Evolutionary conservation across 1,140 invertebrate species (phyloP).

Genomic region (Temnothorax longispinosus): DNA sequence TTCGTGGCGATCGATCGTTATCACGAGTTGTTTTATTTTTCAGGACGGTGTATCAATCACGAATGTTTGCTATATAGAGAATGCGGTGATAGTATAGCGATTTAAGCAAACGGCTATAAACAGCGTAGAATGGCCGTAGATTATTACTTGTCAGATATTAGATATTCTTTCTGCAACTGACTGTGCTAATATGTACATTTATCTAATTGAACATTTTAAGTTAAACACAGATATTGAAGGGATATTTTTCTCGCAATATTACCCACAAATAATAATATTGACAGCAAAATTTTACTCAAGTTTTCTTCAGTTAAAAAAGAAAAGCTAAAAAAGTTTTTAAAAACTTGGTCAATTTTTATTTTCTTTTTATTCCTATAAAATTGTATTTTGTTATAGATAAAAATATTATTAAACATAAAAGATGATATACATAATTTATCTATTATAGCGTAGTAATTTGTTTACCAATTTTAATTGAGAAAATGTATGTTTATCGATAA

Average conservation of each 20-base stretch:
- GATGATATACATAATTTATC: background rate
- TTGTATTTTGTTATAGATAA: background rate
- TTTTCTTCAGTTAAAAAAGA: background rate
- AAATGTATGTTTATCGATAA: background rate
- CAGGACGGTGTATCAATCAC: background rate
- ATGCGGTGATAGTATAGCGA: background rate
- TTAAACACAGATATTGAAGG: background rate
- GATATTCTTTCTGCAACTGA: background rate
- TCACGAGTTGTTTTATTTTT: constrained; percentile 25
- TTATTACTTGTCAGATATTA: background rate
- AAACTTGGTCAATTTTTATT: background rate
- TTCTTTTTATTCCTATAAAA: background rate
- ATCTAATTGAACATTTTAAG: too few species aligned
- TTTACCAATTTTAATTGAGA: background rate
- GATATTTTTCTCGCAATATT: background rate
- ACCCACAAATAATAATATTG: background rate
- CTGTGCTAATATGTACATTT: background rate
- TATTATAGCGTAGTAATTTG: background rate
- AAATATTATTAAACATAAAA: background rate
- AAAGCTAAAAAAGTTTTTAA: background rate
- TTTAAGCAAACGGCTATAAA: background rate
- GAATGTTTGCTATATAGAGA: background rate
- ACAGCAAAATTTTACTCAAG: background rate
- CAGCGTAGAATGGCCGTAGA: background rate
- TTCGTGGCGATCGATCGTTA: constrained; percentile 7